Conservation (phyloP, 64 coral and sea anemone species). For the Platygyra sinensis region DNA sequence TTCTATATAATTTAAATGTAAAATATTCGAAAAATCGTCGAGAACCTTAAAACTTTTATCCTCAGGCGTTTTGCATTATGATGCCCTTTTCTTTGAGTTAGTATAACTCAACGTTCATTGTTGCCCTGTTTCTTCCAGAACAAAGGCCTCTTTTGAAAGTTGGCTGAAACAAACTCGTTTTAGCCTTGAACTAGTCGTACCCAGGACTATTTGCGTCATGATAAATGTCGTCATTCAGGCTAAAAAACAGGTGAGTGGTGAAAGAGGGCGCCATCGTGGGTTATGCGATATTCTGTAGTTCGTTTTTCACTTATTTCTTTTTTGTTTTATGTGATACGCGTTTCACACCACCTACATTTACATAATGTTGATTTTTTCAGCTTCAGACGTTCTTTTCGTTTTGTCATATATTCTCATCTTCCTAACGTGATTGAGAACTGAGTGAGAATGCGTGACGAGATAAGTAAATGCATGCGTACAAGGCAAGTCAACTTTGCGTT, state of each 20-base stretch:
- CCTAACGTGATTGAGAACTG: not conserved
- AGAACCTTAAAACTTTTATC: too few species aligned
- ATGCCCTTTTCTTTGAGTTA: too few species aligned
- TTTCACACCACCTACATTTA: too few species aligned
- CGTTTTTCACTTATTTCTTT: not conserved
- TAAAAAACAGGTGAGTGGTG: slow-evolving; percentile 61
- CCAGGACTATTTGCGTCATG: slow-evolving; percentile 64
- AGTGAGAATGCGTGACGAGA: not conserved
- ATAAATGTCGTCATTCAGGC: slow-evolving; percentile 77
- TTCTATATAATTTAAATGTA: too few species aligned
- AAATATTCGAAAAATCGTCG: too few species aligned
- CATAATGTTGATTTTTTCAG: too few species aligned
- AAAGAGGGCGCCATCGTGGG: not conserved
- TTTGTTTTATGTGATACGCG: too few species aligned
- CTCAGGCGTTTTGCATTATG: too few species aligned
- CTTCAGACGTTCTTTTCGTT: too few species aligned
- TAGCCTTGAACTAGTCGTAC: slow-evolving; percentile 55
- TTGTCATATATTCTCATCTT: not conserved
- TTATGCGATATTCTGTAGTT: not conserved
- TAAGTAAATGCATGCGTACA: too few species aligned
- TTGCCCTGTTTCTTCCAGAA: slow-evolving; percentile 32
- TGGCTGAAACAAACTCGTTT: slow-evolving; percentile 55
- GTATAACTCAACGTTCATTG: not conserved
- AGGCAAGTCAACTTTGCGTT: not conserved
- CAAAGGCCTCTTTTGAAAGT: slow-evolving; percentile 44